Base-by-base conservation (phyloP, 2,888 invertebrate genomes). In the Dicyrtoma fusca region DNA sequence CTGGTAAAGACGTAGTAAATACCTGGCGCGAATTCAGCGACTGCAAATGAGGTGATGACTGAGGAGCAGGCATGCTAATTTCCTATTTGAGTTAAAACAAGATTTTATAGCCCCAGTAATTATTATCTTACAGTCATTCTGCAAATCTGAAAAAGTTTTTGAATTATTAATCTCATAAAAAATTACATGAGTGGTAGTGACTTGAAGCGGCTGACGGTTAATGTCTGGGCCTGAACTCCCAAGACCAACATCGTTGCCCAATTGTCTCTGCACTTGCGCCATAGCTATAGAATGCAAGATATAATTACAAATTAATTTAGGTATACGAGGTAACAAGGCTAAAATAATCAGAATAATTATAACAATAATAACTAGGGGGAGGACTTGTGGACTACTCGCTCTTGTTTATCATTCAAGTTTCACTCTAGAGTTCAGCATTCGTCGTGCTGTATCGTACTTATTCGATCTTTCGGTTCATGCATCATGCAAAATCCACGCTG, bases 251-350 rank as follows among this genome's bases (percentile, higher is more conserved):
- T 85, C 85, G 44, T 83, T 83, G 44, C 81, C 82, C 69, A 87
- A 85, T 82, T 87, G 87, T 61, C 87, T 84, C 76, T 87, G 87
- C 62, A 87, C 87, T 81, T 87, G 83, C 25, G 86, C 86, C 80
- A 88, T 87, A 51, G 86, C 88, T 88, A 80, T 68, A 82, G 82
- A 72, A 75, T 5, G 14, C 42, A 25, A 23, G 23, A 55, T 19
- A 19, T 10, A 76, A 72, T 74, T 49, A 13, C 5, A 17, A 17
- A 34, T 44, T 59, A 23, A 59, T 14, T n/a, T 26, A 17, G 23
- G 13, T 8, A n/a, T 21, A 14, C 21, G 11, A 34, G 25, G 25
- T 19, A 59, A 25, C 25, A 10, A 23, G 26, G 11, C 23, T 59
- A 26, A 59, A 49, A 49, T n/a, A 17, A 11, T n/a, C 13, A 44